Evolutionary conservation across 2,888 invertebrate species (phyloP).

Genomic region (Trichogramma dendrolimi): DNA sequence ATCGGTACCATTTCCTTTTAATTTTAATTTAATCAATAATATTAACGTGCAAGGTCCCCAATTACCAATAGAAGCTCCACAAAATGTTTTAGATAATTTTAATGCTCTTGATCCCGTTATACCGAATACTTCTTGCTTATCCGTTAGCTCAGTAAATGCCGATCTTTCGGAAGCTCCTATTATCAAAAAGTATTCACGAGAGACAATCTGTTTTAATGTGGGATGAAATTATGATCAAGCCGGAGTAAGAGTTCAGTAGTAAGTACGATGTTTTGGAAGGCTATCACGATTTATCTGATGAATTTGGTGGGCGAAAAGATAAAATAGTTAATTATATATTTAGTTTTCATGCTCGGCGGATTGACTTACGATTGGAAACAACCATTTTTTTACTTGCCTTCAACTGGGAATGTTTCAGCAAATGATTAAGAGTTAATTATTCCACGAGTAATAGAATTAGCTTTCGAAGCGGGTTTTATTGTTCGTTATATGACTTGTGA

Average conservation of each 20-base stretch:
- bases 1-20: not conserved
- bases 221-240: constrained; percentile 29
- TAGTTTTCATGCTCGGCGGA: constrained; percentile 34
- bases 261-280: constrained; percentile 32
- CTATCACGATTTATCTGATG: constrained; percentile 30
- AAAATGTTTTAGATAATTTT: no score
- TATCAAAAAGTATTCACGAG: constrained; percentile 32
- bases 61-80: no score
- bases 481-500: constrained; percentile 17
- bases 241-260: constrained; percentile 29
- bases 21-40: no score
- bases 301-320: constrained; percentile 22
- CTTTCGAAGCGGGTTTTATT: no score
- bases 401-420: no score
- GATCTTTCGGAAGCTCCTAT: not conserved
- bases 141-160: not conserved
- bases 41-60: no score
- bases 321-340: constrained; percentile 29
- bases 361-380: constrained; percentile 29
- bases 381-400: no score
- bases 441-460: not conserved
- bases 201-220: constrained; percentile 32
- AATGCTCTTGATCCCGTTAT: no score
- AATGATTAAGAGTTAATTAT: not conserved
- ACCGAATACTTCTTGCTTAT: no score